Percentiles rank a stretch among this genome's conserved stretches.
Conservation (phyloP, 2,797 vertebrate species). For the Sebastes itinus region DNA sequence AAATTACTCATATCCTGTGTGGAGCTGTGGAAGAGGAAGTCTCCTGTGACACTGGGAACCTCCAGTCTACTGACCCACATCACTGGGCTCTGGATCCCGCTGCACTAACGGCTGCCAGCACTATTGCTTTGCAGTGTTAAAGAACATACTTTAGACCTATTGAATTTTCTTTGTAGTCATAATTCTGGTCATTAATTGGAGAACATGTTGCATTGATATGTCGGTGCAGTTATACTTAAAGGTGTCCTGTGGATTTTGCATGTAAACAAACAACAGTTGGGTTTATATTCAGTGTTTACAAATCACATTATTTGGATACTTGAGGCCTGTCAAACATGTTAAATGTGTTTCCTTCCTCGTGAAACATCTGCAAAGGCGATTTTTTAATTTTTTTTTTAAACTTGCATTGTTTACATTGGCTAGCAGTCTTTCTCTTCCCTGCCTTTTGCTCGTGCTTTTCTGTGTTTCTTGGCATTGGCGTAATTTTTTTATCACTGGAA, state of each 20-base stretch:
- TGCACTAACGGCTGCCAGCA: background rate
- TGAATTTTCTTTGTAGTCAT: no score
- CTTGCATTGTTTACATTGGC: background rate
- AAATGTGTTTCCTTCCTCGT: background rate
- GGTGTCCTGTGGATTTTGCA: background rate
- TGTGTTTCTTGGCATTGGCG: background rate
- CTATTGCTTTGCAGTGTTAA: background rate
- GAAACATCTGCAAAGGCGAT: background rate
- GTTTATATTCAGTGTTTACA: background rate
- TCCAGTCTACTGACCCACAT: constrained; percentile 76
- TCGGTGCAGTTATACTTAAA: background rate
- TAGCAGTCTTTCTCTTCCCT: background rate
- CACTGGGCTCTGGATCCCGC: constrained; percentile 27
- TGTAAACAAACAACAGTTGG: background rate
- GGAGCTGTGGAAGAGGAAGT: constrained; percentile 70
- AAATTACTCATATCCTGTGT: constrained; percentile 79
- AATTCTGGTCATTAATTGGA: background rate
- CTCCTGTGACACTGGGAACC: constrained; percentile 67
- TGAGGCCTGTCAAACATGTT: background rate
- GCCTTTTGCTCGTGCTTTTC: background rate
- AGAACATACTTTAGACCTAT: background rate
- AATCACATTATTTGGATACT: background rate
- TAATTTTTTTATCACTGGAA: background rate
- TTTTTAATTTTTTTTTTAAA: no score
- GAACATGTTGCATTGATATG: background rate